Conservation (phyloP, 2,888 invertebrate genomes). For the Homarus gammarus region DNA sequence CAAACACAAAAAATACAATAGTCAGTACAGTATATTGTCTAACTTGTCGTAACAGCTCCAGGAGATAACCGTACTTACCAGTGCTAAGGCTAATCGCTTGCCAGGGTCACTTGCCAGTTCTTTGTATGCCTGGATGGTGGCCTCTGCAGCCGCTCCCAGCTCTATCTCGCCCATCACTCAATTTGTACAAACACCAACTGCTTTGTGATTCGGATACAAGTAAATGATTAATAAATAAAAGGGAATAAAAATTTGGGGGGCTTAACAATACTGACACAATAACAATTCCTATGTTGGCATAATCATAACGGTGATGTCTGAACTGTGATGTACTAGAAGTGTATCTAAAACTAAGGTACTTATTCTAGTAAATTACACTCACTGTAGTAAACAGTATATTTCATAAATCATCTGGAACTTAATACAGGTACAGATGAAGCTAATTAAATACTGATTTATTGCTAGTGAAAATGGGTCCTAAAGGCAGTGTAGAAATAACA, state of each 20-base stretch:
- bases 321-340: too few relatives aligned
- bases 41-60: not conserved
- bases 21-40: not conserved
- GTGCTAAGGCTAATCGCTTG: constrained; percentile 70
- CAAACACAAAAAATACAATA: too few relatives aligned
- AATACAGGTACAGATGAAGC: too few relatives aligned
- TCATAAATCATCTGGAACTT: too few relatives aligned
- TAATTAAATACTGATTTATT: too few relatives aligned
- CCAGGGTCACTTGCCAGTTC: constrained; percentile 70
- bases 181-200: constrained; percentile 7
- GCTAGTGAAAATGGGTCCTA: too few relatives aligned
- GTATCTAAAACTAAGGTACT: too few relatives aligned
- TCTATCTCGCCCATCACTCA: constrained; percentile 68
- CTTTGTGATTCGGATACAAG: not conserved
- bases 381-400: too few relatives aligned
- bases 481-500: too few relatives aligned
- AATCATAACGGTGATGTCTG: too few relatives aligned
- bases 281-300: too few relatives aligned
- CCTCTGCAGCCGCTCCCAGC: constrained; percentile 75
- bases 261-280: not conserved
- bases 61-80: constrained; percentile 58
- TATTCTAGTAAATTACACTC: too few relatives aligned
- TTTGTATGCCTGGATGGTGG: constrained; percentile 73
- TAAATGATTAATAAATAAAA: not conserved
- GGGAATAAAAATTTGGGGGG: not conserved